Percentiles rank a stretch among this genome's conserved stretches.
phyloP scores from a whole-genome alignment of 1,140 invertebrate species.

The Ceratosolen solmsi region DNA sequence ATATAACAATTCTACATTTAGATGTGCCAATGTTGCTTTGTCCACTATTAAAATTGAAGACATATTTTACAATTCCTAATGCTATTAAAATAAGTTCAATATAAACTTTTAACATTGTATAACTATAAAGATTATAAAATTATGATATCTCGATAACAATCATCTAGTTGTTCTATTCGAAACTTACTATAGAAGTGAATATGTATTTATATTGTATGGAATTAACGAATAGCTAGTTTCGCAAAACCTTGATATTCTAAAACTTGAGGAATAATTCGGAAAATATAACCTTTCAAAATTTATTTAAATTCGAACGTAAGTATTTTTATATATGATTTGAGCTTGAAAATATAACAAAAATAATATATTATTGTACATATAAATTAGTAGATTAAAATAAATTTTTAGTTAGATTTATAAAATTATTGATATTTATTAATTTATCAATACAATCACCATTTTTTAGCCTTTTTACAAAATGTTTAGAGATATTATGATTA shows the following conservation, averaged over 20 bases:
- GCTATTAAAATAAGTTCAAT: neutral
- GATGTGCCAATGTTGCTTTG: constrained; percentile 62
- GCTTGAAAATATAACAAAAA: neutral
- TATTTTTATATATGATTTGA: neutral
- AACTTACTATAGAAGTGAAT: neutral
- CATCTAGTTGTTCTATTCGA: neutral
- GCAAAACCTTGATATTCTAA: constrained; percentile 54
- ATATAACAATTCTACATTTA: constrained; percentile 56
- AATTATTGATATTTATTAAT: no score
- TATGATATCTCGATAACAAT: neutral
- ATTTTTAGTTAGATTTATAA: constrained; percentile 51
- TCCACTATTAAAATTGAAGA: constrained; percentile 46
- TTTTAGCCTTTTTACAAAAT: no score
- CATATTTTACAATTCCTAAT: constrained; percentile 45
- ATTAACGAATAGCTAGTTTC: constrained; percentile 44
- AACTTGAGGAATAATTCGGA: constrained; percentile 56
- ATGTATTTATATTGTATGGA: neutral
- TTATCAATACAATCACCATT: no score
- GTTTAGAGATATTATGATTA: no score
- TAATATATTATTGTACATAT: neutral
- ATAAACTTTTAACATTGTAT: neutral
- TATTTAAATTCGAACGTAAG: constrained; percentile 57
- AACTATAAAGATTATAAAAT: neutral
- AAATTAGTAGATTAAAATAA: constrained; percentile 56
- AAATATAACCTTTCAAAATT: constrained; percentile 55